Evolutionary conservation across 2,797 vertebrate genomes (phyloP).

Genomic region (Microtus agrestis): DNA sequence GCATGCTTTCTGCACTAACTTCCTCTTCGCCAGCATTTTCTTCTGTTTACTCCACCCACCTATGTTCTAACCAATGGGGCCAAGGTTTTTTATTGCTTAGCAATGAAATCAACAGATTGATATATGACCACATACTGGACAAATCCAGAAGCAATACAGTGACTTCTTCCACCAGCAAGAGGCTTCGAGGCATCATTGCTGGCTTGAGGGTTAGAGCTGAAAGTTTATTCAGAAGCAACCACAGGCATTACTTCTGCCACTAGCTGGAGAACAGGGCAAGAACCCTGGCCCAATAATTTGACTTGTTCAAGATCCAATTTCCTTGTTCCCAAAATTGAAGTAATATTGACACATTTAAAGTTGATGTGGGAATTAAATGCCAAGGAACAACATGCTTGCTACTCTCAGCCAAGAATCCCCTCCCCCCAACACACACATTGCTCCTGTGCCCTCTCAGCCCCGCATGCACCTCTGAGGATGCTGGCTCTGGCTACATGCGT

Average conservation of each 20-base stretch:
- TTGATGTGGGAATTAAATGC: neutral
- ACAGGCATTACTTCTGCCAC: no score
- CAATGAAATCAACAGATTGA: no score
- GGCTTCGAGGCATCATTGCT: neutral
- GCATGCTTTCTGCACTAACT: no score
- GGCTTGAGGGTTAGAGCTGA: neutral
- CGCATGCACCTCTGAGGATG: no score
- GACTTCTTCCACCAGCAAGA: neutral
- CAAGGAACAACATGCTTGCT: neutral
- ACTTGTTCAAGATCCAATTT: neutral
- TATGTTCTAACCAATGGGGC: no score
- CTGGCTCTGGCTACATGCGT: neutral
- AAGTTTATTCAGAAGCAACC: conserved; percentile 16
- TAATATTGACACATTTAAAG: neutral
- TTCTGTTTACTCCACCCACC: no score
- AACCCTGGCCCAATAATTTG: neutral
- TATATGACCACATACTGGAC: no score
- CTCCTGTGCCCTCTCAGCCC: neutral
- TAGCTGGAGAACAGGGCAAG: neutral
- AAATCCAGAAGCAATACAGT: neutral
- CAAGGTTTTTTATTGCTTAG: no score
- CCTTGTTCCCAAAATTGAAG: neutral
- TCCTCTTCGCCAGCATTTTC: no score
- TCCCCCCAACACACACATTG: no score
- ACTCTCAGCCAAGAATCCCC: neutral